Evolutionary conservation across 2,888 invertebrate species (phyloP), one percentile per base, ranked within the genome.

Genomic region (Platypus cylindrus): DNA sequence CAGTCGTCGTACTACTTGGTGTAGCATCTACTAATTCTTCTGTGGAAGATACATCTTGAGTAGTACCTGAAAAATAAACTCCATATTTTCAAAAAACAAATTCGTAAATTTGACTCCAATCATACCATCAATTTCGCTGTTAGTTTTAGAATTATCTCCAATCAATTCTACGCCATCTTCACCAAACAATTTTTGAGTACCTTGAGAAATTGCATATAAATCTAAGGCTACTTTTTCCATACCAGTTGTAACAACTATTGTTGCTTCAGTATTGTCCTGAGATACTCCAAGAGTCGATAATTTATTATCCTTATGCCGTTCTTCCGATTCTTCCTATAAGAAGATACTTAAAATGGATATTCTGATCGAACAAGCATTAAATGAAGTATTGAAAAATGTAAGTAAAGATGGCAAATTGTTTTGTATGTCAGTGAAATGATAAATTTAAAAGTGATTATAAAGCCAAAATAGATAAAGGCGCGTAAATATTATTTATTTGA

Each of bases 171-270:
- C 51, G 30, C 55, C 52, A 45, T 58, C 56, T 46, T 61, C 62
- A 17, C 60, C 63, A 17, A 59, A 54, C 18, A 70, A 65, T 45
- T 63, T 70, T 43, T 71, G 71, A 1, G 71, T 70, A 41, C 72
- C 71, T 50, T 71, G 72, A 31, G 83, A 65, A 49, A 84, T 80
- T 1, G 86, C 86, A 52, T 86, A 86, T 29, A 86, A 64, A 49
- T 86, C 86, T 9, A 83, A 64, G 8, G 85, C 86, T 0, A 41
- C 44, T 84, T 46, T 49, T 22, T 49, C 46, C 49, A 49, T 49
- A 14, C 44, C 40, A 26, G 45, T 37, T n/a, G 38, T 41, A 3
- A 44, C 17, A 12, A 38, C 36, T n/a, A n/a, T n/a, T 16, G 38
- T 41, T 14, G 34, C 23, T 27, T 35, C 38, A 7, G 32, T 20